These are phyloP conservation scores for Neodontobutis hainanensis DNA, from an alignment of 2,113 vertebrate genomes.

Conservation along the genomic window DNA sequence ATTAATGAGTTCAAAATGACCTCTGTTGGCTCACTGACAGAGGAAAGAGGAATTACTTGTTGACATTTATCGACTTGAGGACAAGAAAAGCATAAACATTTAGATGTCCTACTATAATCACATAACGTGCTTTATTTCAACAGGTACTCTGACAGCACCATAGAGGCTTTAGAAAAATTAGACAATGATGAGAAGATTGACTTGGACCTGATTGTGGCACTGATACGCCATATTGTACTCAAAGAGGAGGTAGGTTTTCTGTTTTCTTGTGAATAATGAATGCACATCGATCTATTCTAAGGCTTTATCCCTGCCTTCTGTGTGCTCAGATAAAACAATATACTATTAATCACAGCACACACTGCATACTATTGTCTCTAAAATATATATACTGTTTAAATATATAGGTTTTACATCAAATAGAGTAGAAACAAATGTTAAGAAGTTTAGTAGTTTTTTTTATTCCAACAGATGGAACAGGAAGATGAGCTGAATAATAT, in stretches of 20 bases:
- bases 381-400: too few relatives aligned
- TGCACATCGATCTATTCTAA: too few relatives aligned
- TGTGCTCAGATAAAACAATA: too few relatives aligned
- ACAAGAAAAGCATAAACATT: too few relatives aligned
- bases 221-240: conserved; percentile 92
- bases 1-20: neutral
- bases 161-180: conserved; percentile 84
- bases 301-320: too few relatives aligned
- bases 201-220: conserved; percentile 87
- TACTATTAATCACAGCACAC: too few relatives aligned
- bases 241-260: conserved; percentile 84
- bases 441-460: conserved; percentile 6
- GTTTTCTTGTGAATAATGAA: too few relatives aligned
- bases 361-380: too few relatives aligned
- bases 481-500: conserved; percentile 26
- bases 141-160: conserved; percentile 89
- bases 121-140: neutral
- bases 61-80: neutral
- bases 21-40: neutral
- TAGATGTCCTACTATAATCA: too few relatives aligned
- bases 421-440: conserved; percentile 25
- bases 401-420: conserved; percentile 10
- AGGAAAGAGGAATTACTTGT: neutral
- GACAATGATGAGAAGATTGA: conserved; percentile 93
- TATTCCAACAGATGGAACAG: conserved; percentile 53